phyloP scores from a whole-genome alignment of 2,888 invertebrate species.

The Tricholauxania praeusta region DNA sequence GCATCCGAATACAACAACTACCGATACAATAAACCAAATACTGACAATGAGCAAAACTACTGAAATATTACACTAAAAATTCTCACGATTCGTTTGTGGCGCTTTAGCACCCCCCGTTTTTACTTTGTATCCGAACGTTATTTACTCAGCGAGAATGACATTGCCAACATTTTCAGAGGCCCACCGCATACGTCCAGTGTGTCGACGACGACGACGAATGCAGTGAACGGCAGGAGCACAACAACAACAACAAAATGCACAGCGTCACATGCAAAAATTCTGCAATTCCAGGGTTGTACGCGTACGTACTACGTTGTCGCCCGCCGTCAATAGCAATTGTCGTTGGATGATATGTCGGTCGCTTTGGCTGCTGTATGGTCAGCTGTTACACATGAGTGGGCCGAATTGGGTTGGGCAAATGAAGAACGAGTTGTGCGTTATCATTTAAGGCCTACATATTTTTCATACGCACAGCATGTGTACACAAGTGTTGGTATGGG shows the following conservation, averaged over 20 bases:
- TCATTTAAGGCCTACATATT: too few species aligned
- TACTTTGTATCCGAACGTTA: not conserved
- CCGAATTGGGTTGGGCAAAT: too few species aligned
- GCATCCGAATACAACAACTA: too few species aligned
- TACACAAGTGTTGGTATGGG: not conserved
- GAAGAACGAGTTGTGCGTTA: too few species aligned
- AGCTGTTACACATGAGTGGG: conserved; percentile 3
- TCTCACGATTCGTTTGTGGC: not conserved
- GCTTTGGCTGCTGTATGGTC: conserved; percentile 9
- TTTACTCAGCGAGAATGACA: conserved; percentile 6
- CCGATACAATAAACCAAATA: too few species aligned
- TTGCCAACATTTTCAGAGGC: conserved; percentile 1
- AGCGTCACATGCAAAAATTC: not conserved
- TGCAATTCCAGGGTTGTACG: not conserved
- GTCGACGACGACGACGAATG: not conserved
- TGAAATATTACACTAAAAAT: not conserved
- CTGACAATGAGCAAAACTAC: too few species aligned
- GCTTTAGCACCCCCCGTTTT: not conserved
- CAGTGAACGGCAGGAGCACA: not conserved
- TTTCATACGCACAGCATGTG: too few species aligned
- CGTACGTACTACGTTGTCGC: not conserved
- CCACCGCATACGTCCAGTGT: conserved; percentile 15
- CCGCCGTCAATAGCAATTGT: conserved; percentile 1
- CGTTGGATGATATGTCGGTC: conserved; percentile 16
- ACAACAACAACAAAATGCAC: not conserved